Evolutionary conservation across 2,888 invertebrate species (phyloP), one percentile per base, ranked within the genome.

Genomic region (Drosophila maculinotata): DNA sequence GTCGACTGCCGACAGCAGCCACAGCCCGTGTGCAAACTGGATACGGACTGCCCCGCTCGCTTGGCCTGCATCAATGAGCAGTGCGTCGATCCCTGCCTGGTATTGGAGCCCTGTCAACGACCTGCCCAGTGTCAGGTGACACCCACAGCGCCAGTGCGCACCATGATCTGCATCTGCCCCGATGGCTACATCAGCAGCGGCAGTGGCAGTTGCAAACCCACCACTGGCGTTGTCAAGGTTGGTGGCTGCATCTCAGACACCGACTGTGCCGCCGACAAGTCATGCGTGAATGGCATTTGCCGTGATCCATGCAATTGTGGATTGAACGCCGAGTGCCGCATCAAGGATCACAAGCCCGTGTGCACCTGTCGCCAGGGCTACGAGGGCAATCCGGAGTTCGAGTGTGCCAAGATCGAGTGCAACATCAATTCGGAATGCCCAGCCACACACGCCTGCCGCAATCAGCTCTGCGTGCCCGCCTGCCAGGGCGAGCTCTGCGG

Each of bases 121-220:
- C 97, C 97, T 30, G 95, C 97, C 0, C 94, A 94, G 69, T 97
- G 97, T 88, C 94, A 95, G 91, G 97, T 97, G 0, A 94, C 96
- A 20, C 94, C 95, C 1, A 96, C 97, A 3, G 91, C 95, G 23
- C 97, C 97, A 0, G 95, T 97, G 5, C 93, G 97, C 68, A 97
- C 97, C 0, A 96, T 97, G 96, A 94, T 97, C 31, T 98, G 97
- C 89, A 94, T 96, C 2, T 98, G 98, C 84, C 96, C 97, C 23
- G 95, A 96, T 48, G 97, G 97, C 14, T 97, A 96, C 83, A 94
- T 97, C 3, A 96, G 96, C 91, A 95, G 95, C 72, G 97, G 97
- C 54, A 95, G 94, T 74, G 96, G 96, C 45, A 94, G 95, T 35
- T 97, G 97, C 88, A 94, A 95, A 63, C 94, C 96, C 1, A 94